Evolutionary conservation across 2,797 vertebrate species (phyloP).

Genomic region (Propithecus deckenii): DNA sequence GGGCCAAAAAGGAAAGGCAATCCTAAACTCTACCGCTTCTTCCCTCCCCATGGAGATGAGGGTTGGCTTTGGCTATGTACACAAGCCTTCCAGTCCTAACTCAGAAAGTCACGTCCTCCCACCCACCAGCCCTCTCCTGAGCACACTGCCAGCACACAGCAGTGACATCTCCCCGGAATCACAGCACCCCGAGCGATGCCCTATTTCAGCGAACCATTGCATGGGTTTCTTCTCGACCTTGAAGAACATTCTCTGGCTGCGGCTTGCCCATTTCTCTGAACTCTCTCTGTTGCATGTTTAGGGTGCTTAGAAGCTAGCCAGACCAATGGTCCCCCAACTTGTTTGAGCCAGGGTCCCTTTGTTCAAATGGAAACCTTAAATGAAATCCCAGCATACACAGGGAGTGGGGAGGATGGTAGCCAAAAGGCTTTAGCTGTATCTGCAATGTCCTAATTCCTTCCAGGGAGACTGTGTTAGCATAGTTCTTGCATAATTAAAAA

Average conservation of each 20-base stretch:
- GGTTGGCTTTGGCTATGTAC: neutral
- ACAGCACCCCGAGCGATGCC: neutral
- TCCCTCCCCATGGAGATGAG: neutral
- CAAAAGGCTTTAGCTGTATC: neutral
- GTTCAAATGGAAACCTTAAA: slow-evolving; percentile 8
- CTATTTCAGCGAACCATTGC: neutral
- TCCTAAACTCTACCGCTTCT: neutral
- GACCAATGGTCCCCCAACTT: neutral
- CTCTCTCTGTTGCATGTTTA: neutral
- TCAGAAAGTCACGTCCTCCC: neutral
- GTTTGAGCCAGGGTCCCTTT: neutral
- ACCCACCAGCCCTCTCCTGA: neutral
- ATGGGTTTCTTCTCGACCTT: neutral
- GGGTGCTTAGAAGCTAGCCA: neutral
- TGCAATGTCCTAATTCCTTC: neutral
- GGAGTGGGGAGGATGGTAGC: neutral
- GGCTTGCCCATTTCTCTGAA: neutral
- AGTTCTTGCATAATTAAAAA: slow-evolving; percentile 10
- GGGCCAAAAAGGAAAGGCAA: neutral
- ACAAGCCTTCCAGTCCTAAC: neutral
- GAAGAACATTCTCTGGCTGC: neutral
- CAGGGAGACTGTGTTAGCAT: neutral
- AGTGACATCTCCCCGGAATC: neutral
- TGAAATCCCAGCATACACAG: neutral
- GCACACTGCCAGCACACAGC: neutral